These are phyloP conservation scores for Sardinella longiceps DNA, from an alignment of 2,797 vertebrate genomes.

Conservation along the genomic window DNA sequence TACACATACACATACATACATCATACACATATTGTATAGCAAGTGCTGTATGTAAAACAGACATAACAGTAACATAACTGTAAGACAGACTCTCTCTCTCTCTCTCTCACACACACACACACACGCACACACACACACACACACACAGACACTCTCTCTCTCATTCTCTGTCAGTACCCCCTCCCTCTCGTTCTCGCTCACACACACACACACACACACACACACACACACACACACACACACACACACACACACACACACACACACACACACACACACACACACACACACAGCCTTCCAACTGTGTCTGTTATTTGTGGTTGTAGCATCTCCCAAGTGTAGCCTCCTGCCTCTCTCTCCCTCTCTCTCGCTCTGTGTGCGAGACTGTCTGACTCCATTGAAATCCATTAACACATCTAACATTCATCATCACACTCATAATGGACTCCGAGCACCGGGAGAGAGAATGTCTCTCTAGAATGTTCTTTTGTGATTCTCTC, in stretches of 20 bases:
- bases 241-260: neutral
- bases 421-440: neutral
- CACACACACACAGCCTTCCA: neutral
- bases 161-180: no score
- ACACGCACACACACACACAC: no score
- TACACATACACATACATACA: no score
- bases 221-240: neutral
- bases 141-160: no score
- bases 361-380: neutral
- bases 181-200: no score
- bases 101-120: no score
- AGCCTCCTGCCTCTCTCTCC: neutral
- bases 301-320: neutral
- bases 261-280: neutral
- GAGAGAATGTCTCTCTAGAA: neutral
- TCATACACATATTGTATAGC: no score
- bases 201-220: no score
- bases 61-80: no score
- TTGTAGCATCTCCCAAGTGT: neutral
- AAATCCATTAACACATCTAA: conserved; percentile 4
- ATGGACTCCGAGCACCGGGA: neutral
- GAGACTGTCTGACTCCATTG: neutral
- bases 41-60: no score
- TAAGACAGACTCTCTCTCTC: no score
- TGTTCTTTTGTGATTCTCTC: neutral